Percentiles rank a stretch among this genome's conserved stretches.
phyloP scores from a whole-genome alignment of 2,113 vertebrate genomes.

The Salvelinus alpinus region DNA sequence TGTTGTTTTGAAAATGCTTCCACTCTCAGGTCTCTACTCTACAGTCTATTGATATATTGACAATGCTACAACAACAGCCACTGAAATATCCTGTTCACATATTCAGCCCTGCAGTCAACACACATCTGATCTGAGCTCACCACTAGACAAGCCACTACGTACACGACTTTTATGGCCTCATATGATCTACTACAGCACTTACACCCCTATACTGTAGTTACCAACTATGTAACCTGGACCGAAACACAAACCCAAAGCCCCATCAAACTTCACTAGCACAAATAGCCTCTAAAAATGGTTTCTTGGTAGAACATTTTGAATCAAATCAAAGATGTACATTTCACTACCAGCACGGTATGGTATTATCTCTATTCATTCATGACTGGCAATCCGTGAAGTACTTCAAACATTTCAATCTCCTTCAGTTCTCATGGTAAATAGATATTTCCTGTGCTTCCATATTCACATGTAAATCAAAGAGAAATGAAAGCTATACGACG shows the following conservation, averaged over 20 bases:
- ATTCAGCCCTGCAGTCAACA: conserved; percentile 77
- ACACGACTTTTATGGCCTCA: conserved; percentile 72
- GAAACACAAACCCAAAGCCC: conserved; percentile 37
- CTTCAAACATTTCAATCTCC: neutral
- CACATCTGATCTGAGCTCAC: conserved; percentile 63
- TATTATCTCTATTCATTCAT: conserved; percentile 5
- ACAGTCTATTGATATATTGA: conserved; percentile 79
- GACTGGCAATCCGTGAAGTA: conserved; percentile 12
- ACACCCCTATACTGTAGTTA: conserved; percentile 41
- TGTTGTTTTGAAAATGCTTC: conserved; percentile 78
- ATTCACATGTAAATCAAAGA: neutral
- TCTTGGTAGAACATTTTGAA: conserved; percentile 22
- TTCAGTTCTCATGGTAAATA: neutral
- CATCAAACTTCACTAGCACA: conserved; percentile 44
- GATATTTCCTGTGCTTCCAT: neutral
- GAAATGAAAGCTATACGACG: neutral
- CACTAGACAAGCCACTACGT: conserved; percentile 63
- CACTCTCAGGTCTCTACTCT: conserved; percentile 67
- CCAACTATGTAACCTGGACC: conserved; percentile 30
- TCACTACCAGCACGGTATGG: conserved; percentile 22
- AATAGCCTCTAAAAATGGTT: conserved; percentile 33
- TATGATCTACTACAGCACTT: conserved; percentile 58
- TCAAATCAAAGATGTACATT: conserved; percentile 17
- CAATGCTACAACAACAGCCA: conserved; percentile 75
- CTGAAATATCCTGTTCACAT: conserved; percentile 80